A percentile compares a stretch with the other conserved stretches of the same genome.
Evolutionary conservation across 2,888 invertebrate genomes (phyloP).

Genomic region (Aquatica leii): DNA sequence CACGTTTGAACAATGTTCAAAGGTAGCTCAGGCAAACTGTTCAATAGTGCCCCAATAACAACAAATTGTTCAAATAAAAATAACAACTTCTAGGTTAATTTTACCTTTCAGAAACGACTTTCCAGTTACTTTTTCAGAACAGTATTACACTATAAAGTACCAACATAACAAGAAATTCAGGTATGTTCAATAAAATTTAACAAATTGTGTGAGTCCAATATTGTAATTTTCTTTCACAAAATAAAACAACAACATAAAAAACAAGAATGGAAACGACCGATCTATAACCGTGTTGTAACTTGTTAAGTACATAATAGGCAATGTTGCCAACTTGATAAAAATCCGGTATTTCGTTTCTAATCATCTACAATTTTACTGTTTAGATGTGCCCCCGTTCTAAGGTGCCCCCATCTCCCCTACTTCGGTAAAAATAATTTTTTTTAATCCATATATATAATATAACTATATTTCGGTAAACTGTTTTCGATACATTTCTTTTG

Average conservation of each 20-base stretch:
- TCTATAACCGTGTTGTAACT: not conserved
- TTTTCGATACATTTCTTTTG: too few species aligned
- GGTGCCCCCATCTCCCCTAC: too few species aligned
- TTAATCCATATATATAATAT: too few species aligned
- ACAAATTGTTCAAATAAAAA: not conserved
- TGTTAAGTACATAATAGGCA: not conserved
- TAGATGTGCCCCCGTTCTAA: too few species aligned
- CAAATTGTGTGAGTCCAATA: not conserved
- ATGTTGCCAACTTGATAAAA: not conserved
- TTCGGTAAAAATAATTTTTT: too few species aligned
- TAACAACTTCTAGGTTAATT: too few species aligned
- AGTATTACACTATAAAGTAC: too few species aligned
- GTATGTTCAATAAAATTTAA: not conserved
- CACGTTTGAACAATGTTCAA: not conserved
- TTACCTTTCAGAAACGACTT: too few species aligned
- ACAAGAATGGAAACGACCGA: not conserved
- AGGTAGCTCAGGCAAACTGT: not conserved
- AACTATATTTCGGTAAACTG: too few species aligned
- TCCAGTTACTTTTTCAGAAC: too few species aligned
- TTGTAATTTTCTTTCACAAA: not conserved
- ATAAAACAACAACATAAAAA: not conserved
- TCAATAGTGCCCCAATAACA: conserved; percentile 6
- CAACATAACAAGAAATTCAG: not conserved
- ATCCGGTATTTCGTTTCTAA: too few species aligned
- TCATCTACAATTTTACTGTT: too few species aligned